These are phyloP conservation scores for Parnassius orleans DNA, from an alignment of 2,888 invertebrate species.

Conservation along the genomic window DNA sequence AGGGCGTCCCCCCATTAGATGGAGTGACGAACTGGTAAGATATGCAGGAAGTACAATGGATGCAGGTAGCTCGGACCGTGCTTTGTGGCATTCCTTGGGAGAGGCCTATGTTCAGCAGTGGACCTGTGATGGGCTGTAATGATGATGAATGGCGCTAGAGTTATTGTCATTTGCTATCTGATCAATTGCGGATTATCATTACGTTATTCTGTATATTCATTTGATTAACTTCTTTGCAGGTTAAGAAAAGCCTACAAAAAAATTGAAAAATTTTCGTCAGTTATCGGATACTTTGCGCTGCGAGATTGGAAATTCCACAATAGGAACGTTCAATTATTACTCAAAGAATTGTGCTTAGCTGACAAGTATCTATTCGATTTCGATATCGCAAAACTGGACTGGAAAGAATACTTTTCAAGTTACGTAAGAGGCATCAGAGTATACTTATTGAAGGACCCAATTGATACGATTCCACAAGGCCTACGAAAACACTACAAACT, in stretches of 20 bases:
- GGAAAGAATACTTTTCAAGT: slow-evolving; percentile 85
- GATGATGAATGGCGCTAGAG: too few relatives aligned
- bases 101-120: too few relatives aligned
- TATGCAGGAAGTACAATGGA: too few relatives aligned
- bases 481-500: slow-evolving; percentile 61
- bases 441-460: slow-evolving; percentile 87
- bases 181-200: too few relatives aligned
- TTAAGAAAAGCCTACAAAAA: slow-evolving; percentile 87
- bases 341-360: slow-evolving; percentile 73
- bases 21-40: too few relatives aligned
- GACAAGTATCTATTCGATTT: slow-evolving; percentile 84
- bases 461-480: slow-evolving; percentile 83
- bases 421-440: slow-evolving; percentile 86
- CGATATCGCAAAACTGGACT: slow-evolving; percentile 83
- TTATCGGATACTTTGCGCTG: slow-evolving; percentile 87
- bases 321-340: slow-evolving; percentile 77
- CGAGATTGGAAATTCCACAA: slow-evolving; percentile 87
- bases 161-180: too few relatives aligned
- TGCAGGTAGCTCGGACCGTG: too few relatives aligned
- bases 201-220: too few relatives aligned
- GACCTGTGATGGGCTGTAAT: too few relatives aligned
- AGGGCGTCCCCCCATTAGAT: too few relatives aligned
- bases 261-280: slow-evolving; percentile 86
- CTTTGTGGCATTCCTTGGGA: too few relatives aligned
- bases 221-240: slow-evolving; percentile 63